Conservation (phyloP, 2,113 vertebrate species). For the Caranx melampygus region DNA sequence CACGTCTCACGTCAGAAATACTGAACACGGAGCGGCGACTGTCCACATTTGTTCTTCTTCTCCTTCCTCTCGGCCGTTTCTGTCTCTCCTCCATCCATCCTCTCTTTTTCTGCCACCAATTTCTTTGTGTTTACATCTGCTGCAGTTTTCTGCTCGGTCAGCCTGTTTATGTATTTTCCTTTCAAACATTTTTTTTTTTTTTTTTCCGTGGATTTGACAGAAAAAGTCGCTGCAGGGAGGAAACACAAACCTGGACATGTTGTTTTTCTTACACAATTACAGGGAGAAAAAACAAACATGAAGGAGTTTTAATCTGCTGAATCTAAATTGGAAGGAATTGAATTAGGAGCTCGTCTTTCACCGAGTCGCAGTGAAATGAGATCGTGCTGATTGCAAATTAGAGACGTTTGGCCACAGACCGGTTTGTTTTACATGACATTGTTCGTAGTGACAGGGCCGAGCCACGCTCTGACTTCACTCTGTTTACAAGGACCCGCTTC, state of each 20-base stretch:
- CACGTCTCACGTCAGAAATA: too few species aligned
- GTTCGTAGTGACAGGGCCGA: slow-evolving; percentile 21
- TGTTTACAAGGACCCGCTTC: neutral
- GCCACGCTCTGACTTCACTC: slow-evolving; percentile 9
- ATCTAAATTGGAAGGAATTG: slow-evolving; percentile 65
- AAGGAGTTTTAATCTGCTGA: slow-evolving; percentile 56
- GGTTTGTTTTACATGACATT: slow-evolving; percentile 66
- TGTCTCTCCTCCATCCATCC: neutral
- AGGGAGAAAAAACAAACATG: slow-evolving; percentile 2
- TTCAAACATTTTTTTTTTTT: slow-evolving; percentile 48
- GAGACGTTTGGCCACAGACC: slow-evolving; percentile 59
- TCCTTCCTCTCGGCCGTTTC: too few species aligned
- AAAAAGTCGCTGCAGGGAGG: slow-evolving; percentile 35
- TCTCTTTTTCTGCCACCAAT: slow-evolving; percentile 38
- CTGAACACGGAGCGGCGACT: too few species aligned
- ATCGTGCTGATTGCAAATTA: slow-evolving; percentile 73
- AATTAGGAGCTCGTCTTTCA: slow-evolving; percentile 63
- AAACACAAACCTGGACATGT: slow-evolving; percentile 44
- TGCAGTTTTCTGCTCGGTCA: slow-evolving; percentile 76
- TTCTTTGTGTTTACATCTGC: slow-evolving; percentile 57
- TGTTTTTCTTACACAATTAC: slow-evolving; percentile 33
- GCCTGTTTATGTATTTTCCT: slow-evolving; percentile 63
- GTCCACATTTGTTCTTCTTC: neutral
- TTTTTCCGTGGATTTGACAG: slow-evolving; percentile 59
- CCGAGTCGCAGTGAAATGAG: slow-evolving; percentile 53